phyloP scores from a whole-genome alignment of 37 sponge, comb jelly and placozoan species.

The Chondrosia reniformis region DNA sequence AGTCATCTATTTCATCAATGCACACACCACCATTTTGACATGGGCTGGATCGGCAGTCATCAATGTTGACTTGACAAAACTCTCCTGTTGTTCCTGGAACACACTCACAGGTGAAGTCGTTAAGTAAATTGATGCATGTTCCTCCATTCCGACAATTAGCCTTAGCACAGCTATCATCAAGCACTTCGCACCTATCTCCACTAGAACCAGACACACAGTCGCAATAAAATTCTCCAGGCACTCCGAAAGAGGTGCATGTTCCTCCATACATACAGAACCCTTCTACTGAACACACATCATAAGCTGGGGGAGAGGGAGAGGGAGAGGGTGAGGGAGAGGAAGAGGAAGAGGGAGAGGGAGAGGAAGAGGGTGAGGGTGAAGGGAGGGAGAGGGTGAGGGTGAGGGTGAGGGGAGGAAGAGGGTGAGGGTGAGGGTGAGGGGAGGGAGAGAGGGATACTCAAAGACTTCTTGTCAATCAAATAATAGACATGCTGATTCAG shows the following conservation, averaged over 20 bases:
- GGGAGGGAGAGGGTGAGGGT: too few relatives aligned
- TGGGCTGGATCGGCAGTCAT: slow-evolving; percentile 29
- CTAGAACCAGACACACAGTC: slow-evolving; percentile 37
- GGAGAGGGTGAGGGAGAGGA: too few relatives aligned
- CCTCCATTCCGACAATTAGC: slow-evolving; percentile 26
- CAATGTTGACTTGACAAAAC: slow-evolving; percentile 16
- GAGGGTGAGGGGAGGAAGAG: too few relatives aligned
- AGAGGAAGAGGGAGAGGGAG: too few relatives aligned
- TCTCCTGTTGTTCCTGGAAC: slow-evolving; percentile 2
- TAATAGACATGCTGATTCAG: too few relatives aligned
- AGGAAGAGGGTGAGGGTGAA: too few relatives aligned
- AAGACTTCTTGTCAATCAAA: too few relatives aligned
- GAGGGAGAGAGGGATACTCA: too few relatives aligned
- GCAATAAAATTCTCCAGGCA: slow-evolving; percentile 23
- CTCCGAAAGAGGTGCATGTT: neutral
- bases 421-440: too few relatives aligned
- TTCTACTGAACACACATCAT: slow-evolving; percentile 14
- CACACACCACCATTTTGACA: slow-evolving; percentile 27
- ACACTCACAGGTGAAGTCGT: slow-evolving; percentile 33
- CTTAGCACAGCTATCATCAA: slow-evolving; percentile 38
- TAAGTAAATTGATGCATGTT: neutral
- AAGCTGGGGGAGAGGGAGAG: too few relatives aligned
- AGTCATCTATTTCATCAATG: neutral
- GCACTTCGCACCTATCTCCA: slow-evolving; percentile 27
- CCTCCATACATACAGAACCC: slow-evolving; percentile 11